A percentile compares a stretch with the other conserved stretches of the same genome.
Evolutionary conservation across 23 tunicate genomes (phyloP).

Genomic region (Oikopleura vanhoeffeni): DNA sequence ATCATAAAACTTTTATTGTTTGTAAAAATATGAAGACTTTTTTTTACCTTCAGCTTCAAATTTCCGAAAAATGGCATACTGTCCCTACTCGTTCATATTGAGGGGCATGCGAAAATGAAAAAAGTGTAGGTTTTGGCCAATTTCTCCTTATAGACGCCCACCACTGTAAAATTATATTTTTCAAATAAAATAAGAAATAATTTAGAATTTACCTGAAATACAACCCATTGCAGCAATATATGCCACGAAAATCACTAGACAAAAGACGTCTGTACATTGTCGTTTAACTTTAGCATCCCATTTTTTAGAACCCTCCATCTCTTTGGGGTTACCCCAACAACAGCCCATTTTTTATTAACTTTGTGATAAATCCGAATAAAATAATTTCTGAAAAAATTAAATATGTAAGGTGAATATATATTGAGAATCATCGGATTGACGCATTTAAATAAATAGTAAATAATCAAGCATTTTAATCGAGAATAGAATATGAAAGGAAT

Average conservation of each 20-base stretch:
- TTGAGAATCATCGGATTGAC: too few species aligned
- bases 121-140: too few species aligned
- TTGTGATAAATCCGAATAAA: not conserved
- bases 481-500: too few species aligned
- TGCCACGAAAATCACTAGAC: not conserved
- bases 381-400: not conserved
- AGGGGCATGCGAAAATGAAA: too few species aligned
- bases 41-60: too few species aligned
- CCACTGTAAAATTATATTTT: not conserved
- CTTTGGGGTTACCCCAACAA: not conserved
- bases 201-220: not conserved
- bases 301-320: not conserved
- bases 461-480: too few species aligned
- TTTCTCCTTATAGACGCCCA: not conserved
- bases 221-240: not conserved
- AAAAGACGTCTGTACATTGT: not conserved
- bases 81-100: too few species aligned
- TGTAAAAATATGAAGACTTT: too few species aligned
- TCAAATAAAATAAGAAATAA: not conserved
- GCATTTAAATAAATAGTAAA: too few species aligned
- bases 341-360: constrained; percentile 13
- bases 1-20: too few species aligned
- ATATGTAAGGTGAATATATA: too few species aligned
- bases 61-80: too few species aligned
- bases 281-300: not conserved